Evolutionary conservation across 2,797 vertebrate species (phyloP), one percentile per base, ranked within the genome.

Genomic region (Aeoliscus strigatus): DNA sequence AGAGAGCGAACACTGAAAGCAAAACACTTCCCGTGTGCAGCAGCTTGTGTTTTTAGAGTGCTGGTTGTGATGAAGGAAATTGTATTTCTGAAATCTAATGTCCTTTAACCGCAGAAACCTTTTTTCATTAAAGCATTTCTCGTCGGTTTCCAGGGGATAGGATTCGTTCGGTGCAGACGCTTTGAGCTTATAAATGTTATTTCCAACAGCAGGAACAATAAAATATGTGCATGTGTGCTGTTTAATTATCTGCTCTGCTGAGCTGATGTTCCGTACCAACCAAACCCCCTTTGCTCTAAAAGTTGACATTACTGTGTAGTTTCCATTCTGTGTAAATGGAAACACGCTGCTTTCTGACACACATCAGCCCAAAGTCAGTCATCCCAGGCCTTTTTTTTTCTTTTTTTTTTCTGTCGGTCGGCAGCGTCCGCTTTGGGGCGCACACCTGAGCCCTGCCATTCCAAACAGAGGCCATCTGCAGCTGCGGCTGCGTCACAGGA

Each of bases 371-470:
- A 23, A 23, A 57, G 41, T 43, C 41, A 29, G 9, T 9, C 26
- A 16, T 42, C 42, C 48, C 57, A 43, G 45, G 27, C 40, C 52
- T 51, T 36, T 68, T 30, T 34, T 60, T 44, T 41, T 65, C 44
- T 30, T 23, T 38, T 45, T 42, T 62, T 56, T 52, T 61, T 66
- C 52, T 43, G 56, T 49, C 17, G 18, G 53, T 30, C 41, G 35
- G 66, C 65, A 56, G 36, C 37, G 42, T 67, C 58, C 60, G 78
- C 80, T 79, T 37, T 47, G 55, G 64, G 76, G 38, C 70, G 32
- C 69, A 66, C 84, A 86, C 85, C 83, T 85, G 86, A 87, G 81
- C 79, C 80, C 78, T 67, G 45, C 78, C 66, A 74, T 28, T 70
- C 73, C 48, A 57, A 77, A 81, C 58, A 66, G 48, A 45, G 4